Evolutionary conservation across 2,113 vertebrate species (phyloP), one percentile per base, ranked within the genome.

Genomic region (Sorex fumeus): DNA sequence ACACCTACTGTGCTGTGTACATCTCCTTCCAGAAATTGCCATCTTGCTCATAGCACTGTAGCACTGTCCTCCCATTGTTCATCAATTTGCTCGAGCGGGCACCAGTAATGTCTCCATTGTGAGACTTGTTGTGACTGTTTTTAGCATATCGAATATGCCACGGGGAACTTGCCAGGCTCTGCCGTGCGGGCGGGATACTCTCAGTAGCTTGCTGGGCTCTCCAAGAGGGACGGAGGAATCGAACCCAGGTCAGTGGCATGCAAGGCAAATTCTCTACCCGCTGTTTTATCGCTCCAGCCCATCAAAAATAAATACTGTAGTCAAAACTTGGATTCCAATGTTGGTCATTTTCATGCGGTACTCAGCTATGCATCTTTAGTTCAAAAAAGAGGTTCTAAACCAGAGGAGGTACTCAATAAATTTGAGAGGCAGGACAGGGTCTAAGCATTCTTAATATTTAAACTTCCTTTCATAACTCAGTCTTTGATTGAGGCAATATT

Each of bases 301-400:
- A 91, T 90, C 75, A 78, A 91, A 93, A 62, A 78, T 47, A 27
- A 74, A 87, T 3, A 36, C 27, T 32, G 40, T 27, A 78, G 7
- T 3, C 43, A 66, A 86, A 85, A 53, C n/a, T 36, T 16, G 60
- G 62, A 32, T 50, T 40, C 90, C n/a, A 32, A 8, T 36, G 70
- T 88, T 45, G 30, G n/a, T 11, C 19, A 70, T n/a, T 28, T 43
- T 50, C n/a, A n/a, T 0, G 3, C 12, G 16, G 21, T 28, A 0
- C 71, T 82, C 40, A 47, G 64, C 12, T 78, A 45, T 66, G 64
- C 2, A 23, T 62, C 8, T 30, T 60, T 34, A 60, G 21, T 70
- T 92, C 40, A 75, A 53, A 3, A 87, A n/a, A 84, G 50, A 8
- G 50, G 10, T 66, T 27, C 25, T 69, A 40, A 28, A n/a, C 32